phyloP scores from a whole-genome alignment of 2,888 invertebrate genomes.

The Norana najaformis region DNA sequence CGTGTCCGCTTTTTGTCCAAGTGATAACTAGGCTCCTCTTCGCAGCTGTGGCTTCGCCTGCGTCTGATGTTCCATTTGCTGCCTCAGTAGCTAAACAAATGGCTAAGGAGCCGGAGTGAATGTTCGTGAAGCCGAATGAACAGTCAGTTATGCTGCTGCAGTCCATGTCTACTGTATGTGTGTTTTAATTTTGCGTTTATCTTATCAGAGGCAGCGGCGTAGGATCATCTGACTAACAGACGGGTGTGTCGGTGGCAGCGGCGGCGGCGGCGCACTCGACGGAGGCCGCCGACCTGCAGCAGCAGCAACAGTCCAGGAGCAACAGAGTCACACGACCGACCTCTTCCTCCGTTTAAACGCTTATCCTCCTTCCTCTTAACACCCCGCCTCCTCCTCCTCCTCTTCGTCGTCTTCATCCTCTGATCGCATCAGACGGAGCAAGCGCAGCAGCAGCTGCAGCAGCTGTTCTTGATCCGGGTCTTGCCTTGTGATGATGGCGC shows the following conservation, averaged over 20 bases:
- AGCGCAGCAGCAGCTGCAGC: background rate
- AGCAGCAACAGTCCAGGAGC: background rate
- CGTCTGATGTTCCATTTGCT: too few relatives aligned
- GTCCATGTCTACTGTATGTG: background rate
- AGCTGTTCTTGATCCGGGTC: background rate
- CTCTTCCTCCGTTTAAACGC: background rate
- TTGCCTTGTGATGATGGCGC: background rate
- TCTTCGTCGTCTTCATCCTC: slow-evolving; percentile 5
- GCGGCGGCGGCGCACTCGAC: background rate
- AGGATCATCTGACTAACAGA: background rate
- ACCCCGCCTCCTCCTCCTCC: background rate
- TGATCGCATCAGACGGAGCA: background rate
- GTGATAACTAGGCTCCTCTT: too few relatives aligned
- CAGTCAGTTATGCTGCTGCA: background rate
- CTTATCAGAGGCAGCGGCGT: background rate
- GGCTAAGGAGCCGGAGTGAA: background rate
- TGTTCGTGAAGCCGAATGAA: background rate
- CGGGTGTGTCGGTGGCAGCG: too few relatives aligned
- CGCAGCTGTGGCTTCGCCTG: too few relatives aligned
- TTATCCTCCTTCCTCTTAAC: background rate
- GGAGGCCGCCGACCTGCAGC: background rate
- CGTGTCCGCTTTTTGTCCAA: too few relatives aligned
- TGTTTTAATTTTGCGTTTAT: background rate
- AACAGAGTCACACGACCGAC: background rate
- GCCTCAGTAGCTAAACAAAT: too few relatives aligned